Evolutionary conservation across 2,888 invertebrate species (phyloP), one percentile per base, ranked within the genome.

Genomic region (Lydus trimaculatus): DNA sequence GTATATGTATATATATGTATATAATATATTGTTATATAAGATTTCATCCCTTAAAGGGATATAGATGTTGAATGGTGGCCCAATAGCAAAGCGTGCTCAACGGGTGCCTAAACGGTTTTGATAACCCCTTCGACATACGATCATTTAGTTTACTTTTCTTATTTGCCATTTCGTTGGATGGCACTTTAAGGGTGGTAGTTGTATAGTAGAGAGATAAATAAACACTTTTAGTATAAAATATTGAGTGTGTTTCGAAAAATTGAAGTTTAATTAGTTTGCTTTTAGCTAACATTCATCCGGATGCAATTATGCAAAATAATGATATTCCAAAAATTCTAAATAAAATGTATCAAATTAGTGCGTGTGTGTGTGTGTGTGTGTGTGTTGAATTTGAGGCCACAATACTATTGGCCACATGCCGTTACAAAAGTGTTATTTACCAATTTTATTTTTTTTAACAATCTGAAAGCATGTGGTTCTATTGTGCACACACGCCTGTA

Each of bases 51-150:
- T 80, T 81, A 78, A 76, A 52, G 23, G 52, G 52, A 52, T 20
- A 52, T 20, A 52, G 52, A 52, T 20, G 56, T 73, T n/a, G 75
- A 79, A 76, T 76, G 82, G 82, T 83, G n/a, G 81, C 80, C 83
- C 84, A 83, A 83, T 84, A 72, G 83, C 83, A 83, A 83, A 82
- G 80, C 79, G 80, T 79, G 80, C 76, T 78, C 64, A 71, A 74
- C 75, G 74, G 78, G 75, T 75, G 74, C 70, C 75, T 76, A 75
- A 70, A 74, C 68, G 76, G 72, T 76, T 76, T 78, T 79, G 77
- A 15, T 56, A 25, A 13, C 56, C 52, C 77, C 71, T 69, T 72
- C 66, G 81, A 81, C 78, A 82, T 80, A 79, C 80, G 81, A 81
- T 80, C 79, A 75, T 70, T 67, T 63, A 70, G 72, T 75, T 74